phyloP scores from a whole-genome alignment of 2,888 invertebrate species.

The Plebejus anna region DNA sequence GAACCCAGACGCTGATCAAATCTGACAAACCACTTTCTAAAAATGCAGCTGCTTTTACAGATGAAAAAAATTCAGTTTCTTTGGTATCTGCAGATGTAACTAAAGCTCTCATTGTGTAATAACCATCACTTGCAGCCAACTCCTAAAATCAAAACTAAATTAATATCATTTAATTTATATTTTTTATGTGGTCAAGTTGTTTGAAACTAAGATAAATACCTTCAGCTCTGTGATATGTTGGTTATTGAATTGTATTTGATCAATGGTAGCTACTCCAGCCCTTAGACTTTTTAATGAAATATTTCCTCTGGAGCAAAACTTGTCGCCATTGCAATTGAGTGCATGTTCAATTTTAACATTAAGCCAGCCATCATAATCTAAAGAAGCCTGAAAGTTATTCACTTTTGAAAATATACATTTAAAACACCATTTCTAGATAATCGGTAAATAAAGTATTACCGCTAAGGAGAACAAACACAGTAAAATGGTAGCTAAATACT shows the following conservation, averaged over 20 bases:
- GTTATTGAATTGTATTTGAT: conserved; percentile 80
- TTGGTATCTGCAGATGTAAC: conserved; percentile 84
- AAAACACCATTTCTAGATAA: neutral
- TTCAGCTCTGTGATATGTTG: conserved; percentile 79
- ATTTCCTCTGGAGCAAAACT: conserved; percentile 84
- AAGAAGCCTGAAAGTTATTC: conserved; percentile 50
- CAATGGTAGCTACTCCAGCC: conserved; percentile 81
- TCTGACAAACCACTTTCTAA: conserved; percentile 89
- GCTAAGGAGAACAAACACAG: neutral
- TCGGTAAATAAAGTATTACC: neutral
- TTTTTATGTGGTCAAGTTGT: neutral
- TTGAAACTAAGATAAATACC: conserved; percentile 52
- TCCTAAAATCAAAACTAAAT: conserved; percentile 30
- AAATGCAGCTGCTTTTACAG: conserved; percentile 88
- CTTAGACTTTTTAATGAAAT: conserved; percentile 85
- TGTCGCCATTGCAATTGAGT: conserved; percentile 74
- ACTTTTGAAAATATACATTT: neutral
- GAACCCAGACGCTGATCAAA: conserved; percentile 87
- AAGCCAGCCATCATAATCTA: conserved; percentile 88
- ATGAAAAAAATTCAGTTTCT: conserved; percentile 85
- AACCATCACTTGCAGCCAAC: conserved; percentile 83
- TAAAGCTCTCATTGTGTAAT: conserved; percentile 86
- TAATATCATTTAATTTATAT: neutral
- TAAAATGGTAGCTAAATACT: neutral
- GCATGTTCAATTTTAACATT: conserved; percentile 85